A percentile compares a stretch with the other conserved stretches of the same genome.
These are phyloP conservation scores for Gobionotothen gibberifrons DNA, from an alignment of 2,797 vertebrate genomes.

Conservation along the genomic window DNA sequence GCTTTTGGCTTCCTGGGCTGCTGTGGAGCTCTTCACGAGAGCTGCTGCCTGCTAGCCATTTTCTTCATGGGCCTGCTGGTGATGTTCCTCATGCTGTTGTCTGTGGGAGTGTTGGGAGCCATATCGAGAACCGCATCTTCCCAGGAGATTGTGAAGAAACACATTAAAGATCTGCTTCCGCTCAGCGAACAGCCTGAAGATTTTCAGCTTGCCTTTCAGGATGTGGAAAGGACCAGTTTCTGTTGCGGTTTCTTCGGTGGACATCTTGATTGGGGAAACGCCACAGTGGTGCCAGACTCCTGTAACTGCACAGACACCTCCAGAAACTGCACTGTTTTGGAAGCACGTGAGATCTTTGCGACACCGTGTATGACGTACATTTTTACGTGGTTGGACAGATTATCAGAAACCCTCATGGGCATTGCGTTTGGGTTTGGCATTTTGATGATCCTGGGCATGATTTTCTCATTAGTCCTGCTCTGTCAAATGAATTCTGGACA, in stretches of 20 bases:
- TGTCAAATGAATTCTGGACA: rapidly evolving
- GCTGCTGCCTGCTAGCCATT: slow-evolving; percentile 81
- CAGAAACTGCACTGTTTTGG: slow-evolving; percentile 21
- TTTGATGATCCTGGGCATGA: slow-evolving; percentile 35
- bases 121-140: slow-evolving; percentile 69
- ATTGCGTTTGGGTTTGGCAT: slow-evolving; percentile 6
- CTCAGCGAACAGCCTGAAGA: slow-evolving; percentile 13
- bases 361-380: slow-evolving; percentile 23
- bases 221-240: slow-evolving; percentile 11
- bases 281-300: neutral
- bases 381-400: slow-evolving; percentile 32
- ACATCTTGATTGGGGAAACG: slow-evolving; percentile 44
- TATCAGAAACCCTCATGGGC: neutral
- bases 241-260: slow-evolving; percentile 49
- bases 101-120: slow-evolving; percentile 75
- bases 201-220: slow-evolving; percentile 23
- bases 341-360: neutral
- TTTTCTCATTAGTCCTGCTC: slow-evolving; percentile 5
- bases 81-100: slow-evolving; percentile 80
- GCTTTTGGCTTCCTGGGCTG: slow-evolving; percentile 79
- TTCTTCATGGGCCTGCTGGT: slow-evolving; percentile 84
- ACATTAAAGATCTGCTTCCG: slow-evolving; percentile 20
- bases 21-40: slow-evolving; percentile 66
- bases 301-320: slow-evolving; percentile 48
- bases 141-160: slow-evolving; percentile 30